Conservation (phyloP, 2,888 invertebrate species). For the Hetaerina titia region DNA sequence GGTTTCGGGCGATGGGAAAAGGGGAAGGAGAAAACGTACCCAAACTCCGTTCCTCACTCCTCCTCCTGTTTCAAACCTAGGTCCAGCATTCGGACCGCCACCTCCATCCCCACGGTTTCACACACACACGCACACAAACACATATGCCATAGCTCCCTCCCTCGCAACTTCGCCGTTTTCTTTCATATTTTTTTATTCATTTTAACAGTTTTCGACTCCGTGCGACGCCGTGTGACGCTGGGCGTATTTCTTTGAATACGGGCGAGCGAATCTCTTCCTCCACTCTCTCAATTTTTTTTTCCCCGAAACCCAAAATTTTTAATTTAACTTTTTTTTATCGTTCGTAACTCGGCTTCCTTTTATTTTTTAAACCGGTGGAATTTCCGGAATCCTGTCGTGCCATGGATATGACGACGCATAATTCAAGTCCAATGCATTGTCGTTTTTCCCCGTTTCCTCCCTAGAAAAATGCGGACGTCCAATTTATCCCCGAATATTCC, state of each 20-base stretch:
- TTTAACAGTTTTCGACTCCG: neutral
- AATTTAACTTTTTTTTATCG: neutral
- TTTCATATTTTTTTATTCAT: neutral
- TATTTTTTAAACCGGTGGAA: neutral
- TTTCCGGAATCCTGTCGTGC: slow-evolving; percentile 13
- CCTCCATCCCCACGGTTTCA: neutral
- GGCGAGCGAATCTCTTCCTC: neutral
- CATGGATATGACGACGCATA: neutral
- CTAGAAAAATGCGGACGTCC: neutral
- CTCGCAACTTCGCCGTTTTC: neutral
- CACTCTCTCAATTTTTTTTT: neutral
- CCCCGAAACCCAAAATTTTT: neutral
- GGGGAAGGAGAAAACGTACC: neutral
- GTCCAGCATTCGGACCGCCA: neutral
- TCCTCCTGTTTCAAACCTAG: neutral
- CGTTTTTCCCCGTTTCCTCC: no score
- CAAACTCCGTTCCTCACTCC: neutral
- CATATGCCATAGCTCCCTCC: no score
- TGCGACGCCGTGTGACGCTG: neutral
- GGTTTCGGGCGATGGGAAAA: neutral
- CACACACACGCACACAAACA: neutral
- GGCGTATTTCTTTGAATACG: neutral
- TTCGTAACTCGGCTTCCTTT: neutral
- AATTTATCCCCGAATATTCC: neutral
- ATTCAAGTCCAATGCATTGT: neutral